Evolutionary conservation across 2,113 vertebrate species (phyloP), one percentile per base, ranked within the genome.

Genomic region (Noctilio leporinus): DNA sequence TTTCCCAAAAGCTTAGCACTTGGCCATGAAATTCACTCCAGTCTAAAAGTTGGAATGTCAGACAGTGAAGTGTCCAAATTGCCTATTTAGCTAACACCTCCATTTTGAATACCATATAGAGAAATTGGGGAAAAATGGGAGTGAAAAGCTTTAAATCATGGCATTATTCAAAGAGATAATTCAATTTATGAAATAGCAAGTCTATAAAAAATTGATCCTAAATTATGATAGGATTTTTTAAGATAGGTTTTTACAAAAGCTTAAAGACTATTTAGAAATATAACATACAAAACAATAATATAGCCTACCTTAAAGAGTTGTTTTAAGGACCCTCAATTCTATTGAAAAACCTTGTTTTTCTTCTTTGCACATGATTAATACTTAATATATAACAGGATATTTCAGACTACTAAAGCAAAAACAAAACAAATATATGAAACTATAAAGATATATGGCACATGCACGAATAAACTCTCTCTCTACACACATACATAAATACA

Each of bases 1-100:
- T 89, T 83, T 76, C 78, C 90, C 80, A n/a, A 70, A 86, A 89
- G 67, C 86, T 96, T 96, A 92, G 49, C 59, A 94, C 33, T 77
- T 73, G 90, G 85, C 64, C 65, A 24, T 64, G 45, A 96, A 91
- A 67, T 47, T 82, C 53, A 70, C n/a, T 88, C 26, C 1, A 28
- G 26, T 35, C 53, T 94, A 84, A 92, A 85, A 80, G 51, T 59
- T 86, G 91, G 94, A 89, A 92, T 40, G 3, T 38, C 64, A 89
- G 51, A 86, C 72, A 72, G 53, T 10, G 28, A 89, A 93, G 1
- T 0, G 1, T 95, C 89, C 69, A 91, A 73, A 96, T 92, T 75
- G 67, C 78, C 20, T n/a, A 91, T 72, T 87, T 93, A 89, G 77
- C 72, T 78, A 95, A 94, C 40, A 80, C 57, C 45, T 94, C 49